Conservation (phyloP, 1,140 invertebrate species). For the Palaemon carinicauda region DNA sequence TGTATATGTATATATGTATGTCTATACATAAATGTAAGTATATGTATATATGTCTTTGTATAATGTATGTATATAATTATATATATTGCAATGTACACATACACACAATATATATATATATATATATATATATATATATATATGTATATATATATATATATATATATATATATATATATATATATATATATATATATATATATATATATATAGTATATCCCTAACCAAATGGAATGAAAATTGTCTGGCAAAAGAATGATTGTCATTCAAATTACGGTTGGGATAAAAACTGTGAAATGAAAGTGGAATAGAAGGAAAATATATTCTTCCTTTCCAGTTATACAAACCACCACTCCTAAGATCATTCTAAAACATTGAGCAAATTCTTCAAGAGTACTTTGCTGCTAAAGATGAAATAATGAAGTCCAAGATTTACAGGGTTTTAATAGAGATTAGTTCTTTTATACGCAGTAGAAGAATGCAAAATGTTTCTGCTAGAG, state of each 20-base stretch:
- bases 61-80: not conserved
- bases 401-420: not conserved
- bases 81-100: not conserved
- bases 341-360: too few species aligned
- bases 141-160: not conserved
- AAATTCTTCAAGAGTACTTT: not conserved
- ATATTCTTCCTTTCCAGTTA: not conserved
- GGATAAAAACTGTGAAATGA: too few species aligned
- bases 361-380: too few species aligned
- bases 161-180: not conserved
- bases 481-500: too few species aligned
- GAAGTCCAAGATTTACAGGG: too few species aligned
- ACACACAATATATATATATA: not conserved
- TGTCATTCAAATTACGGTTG: too few species aligned
- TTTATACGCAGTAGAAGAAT: too few species aligned
- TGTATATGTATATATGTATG: not conserved
- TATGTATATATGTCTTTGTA: not conserved
- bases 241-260: too few species aligned
- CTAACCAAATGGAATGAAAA: too few species aligned
- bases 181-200: not conserved
- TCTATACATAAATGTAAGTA: not conserved
- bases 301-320: too few species aligned
- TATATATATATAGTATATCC: not conserved
- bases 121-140: not conserved
- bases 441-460: too few species aligned